Evolutionary conservation across 2,888 invertebrate genomes (phyloP).

Genomic region (Clistopyga incitator): DNA sequence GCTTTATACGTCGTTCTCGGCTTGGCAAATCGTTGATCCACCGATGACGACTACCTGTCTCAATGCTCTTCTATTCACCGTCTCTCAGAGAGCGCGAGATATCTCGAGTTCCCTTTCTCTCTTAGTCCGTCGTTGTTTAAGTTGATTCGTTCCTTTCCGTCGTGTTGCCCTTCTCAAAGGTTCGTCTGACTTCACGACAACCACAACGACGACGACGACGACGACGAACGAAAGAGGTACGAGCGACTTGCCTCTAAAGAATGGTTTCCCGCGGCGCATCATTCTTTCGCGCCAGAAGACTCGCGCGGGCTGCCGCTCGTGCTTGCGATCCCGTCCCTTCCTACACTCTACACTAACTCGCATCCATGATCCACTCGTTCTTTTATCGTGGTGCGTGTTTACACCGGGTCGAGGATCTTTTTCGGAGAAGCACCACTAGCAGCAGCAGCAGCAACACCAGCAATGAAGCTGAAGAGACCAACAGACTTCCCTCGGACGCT

Average conservation of each 20-base stretch:
- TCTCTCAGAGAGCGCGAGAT: slow-evolving; percentile 20
- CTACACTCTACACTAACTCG: not conserved
- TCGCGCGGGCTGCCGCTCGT: slow-evolving; percentile 23
- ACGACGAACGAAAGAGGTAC: slow-evolving; percentile 63
- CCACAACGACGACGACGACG: slow-evolving; percentile 44
- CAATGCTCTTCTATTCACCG: slow-evolving; percentile 32
- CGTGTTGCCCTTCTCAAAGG: slow-evolving; percentile 39
- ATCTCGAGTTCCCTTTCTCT: slow-evolving; percentile 1
- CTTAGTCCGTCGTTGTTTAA: not conserved
- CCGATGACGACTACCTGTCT: slow-evolving; percentile 60
- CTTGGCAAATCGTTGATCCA: slow-evolving; percentile 62
- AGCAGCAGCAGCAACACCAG: slow-evolving; percentile 49
- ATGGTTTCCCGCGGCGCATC: slow-evolving; percentile 80
- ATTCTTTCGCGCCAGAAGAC: slow-evolving; percentile 77
- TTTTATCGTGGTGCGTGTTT: slow-evolving; percentile 79
- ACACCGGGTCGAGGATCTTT: slow-evolving; percentile 79
- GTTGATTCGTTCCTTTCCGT: slow-evolving; percentile 42
- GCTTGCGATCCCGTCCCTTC: slow-evolving; percentile 10
- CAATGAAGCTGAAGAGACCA: not conserved
- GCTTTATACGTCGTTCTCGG: slow-evolving; percentile 41
- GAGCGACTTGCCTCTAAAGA: slow-evolving; percentile 76
- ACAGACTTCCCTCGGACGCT: not conserved
- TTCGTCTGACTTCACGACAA: slow-evolving; percentile 70
- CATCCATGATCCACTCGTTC: slow-evolving; percentile 66
- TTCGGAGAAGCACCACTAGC: slow-evolving; percentile 72